Percentiles rank a stretch among this genome's conserved stretches.
Conservation (phyloP, 2,888 invertebrate genomes). For the Papilio gigon region DNA sequence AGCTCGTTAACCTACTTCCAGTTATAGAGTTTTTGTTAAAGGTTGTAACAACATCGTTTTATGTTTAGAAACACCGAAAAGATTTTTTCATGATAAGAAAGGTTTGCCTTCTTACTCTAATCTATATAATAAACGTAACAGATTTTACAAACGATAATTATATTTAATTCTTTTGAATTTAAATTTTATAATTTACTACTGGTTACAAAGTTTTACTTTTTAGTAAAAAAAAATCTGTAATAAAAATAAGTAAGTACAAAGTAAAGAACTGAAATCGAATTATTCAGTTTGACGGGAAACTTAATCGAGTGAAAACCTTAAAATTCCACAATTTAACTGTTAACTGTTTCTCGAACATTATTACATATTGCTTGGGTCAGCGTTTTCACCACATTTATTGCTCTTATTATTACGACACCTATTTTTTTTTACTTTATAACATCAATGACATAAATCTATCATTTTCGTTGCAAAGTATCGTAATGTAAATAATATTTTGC, state of each 20-base stretch:
- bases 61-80: not conserved
- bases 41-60: not conserved
- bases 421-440: not conserved
- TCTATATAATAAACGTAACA: no score
- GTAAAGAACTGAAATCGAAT: no score
- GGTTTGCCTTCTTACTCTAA: not conserved
- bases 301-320: not conserved
- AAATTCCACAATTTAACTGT: no score
- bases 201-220: no score
- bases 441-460: not conserved
- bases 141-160: no score
- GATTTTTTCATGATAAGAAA: not conserved
- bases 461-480: not conserved
- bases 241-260: no score
- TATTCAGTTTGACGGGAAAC: no score
- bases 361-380: not conserved
- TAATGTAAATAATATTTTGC: no score
- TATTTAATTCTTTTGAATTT: no score
- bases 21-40: not conserved
- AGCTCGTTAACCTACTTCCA: constrained; percentile 26
- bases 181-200: no score
- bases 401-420: not conserved
- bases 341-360: not conserved
- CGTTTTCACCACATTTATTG: not conserved
- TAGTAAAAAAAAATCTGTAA: no score